Conservation (phyloP, 1,140 invertebrate species). For the Drosophila saltans region DNA sequence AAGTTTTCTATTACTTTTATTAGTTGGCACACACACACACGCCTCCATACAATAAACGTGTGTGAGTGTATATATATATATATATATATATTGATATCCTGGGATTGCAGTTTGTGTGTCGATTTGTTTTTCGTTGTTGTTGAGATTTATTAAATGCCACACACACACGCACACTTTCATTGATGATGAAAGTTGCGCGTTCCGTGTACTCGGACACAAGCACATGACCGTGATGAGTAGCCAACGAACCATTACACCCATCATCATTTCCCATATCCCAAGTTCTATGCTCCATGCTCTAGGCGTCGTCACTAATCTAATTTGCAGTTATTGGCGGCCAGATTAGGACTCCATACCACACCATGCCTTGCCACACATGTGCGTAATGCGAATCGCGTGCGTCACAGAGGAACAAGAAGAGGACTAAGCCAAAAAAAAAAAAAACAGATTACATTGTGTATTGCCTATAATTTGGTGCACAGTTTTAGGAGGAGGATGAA, state of each 20-base stretch:
- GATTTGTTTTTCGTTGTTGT: slow-evolving; percentile 39
- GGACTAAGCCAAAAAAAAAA: background rate
- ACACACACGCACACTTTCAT: slow-evolving; percentile 18
- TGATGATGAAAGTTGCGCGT: slow-evolving; percentile 36
- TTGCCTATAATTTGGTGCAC: slow-evolving; percentile 56
- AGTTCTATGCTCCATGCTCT: background rate
- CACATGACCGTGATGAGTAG: background rate
- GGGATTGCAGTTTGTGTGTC: slow-evolving; percentile 61
- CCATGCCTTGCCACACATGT: slow-evolving; percentile 53
- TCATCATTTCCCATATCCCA: background rate
- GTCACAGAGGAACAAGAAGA: slow-evolving; percentile 16
- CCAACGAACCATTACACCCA: slow-evolving; percentile 6
- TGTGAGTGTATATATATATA: background rate
- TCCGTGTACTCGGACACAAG: slow-evolving; percentile 4
- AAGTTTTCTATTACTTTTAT: slow-evolving; percentile 72
- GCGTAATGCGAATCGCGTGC: slow-evolving; percentile 68
- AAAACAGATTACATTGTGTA: slow-evolving; percentile 39
- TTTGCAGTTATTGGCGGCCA: slow-evolving; percentile 75
- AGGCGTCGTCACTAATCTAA: slow-evolving; percentile 61
- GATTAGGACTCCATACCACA: slow-evolving; percentile 54
- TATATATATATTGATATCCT: slow-evolving; percentile 36
- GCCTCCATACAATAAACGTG: background rate
- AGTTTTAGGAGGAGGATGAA: slow-evolving; percentile 17
- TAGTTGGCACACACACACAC: slow-evolving; percentile 27
- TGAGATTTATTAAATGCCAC: slow-evolving; percentile 46